Evolutionary conservation across 2,113 vertebrate species (phyloP).

Genomic region (Uria aalge): DNA sequence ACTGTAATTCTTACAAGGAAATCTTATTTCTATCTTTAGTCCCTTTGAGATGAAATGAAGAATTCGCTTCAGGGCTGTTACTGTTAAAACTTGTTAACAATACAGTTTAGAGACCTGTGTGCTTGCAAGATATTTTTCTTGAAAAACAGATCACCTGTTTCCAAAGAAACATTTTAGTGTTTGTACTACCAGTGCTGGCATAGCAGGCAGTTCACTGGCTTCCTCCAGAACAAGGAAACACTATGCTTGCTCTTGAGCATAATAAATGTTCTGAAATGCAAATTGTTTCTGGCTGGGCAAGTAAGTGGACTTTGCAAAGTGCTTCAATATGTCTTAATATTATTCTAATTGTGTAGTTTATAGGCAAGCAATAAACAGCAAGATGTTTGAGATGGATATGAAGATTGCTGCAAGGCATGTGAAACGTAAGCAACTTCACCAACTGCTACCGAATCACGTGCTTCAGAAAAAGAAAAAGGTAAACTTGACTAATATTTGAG

Average conservation of each 20-base stretch:
- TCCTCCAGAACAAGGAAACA: not conserved
- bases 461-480: conserved; percentile 87
- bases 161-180: not conserved
- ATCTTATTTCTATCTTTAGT: not conserved
- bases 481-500: conserved; percentile 16
- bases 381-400: conserved; percentile 90
- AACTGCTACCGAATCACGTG: conserved; percentile 82
- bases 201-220: not conserved
- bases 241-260: not conserved
- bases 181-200: not conserved
- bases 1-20: not conserved
- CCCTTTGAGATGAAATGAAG: not conserved
- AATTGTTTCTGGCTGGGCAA: not conserved
- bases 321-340: conserved; percentile 43
- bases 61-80: not conserved
- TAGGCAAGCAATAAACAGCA: conserved; percentile 89
- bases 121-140: not conserved
- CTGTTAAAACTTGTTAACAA: not conserved
- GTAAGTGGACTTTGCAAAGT: conserved; percentile 29
- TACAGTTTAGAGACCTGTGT: not conserved
- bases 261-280: not conserved
- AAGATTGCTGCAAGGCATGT: conserved; percentile 88
- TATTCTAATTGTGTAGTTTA: conserved; percentile 81
- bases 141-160: not conserved
- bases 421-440: conserved; percentile 85